Percentiles rank a stretch among this genome's conserved stretches.
Conservation (phyloP, 1,140 invertebrate genomes). For the Gonioctena quinquepunctata region DNA sequence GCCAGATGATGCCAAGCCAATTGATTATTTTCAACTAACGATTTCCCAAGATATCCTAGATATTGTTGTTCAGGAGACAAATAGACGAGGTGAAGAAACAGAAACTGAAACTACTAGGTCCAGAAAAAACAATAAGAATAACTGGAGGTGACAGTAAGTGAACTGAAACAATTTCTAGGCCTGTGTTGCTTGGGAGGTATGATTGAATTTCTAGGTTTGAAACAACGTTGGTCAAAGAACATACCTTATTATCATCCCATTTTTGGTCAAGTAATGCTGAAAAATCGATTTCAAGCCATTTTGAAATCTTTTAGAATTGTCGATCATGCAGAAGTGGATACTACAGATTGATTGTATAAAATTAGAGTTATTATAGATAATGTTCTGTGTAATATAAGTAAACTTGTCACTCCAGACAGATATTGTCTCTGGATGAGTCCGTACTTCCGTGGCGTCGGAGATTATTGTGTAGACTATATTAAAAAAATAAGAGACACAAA, state of each 20-base stretch:
- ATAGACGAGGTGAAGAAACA: background rate
- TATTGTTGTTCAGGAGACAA: background rate
- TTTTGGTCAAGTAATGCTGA: background rate
- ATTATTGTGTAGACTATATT: conserved; percentile 15
- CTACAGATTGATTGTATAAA: conserved; percentile 7
- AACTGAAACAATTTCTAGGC: background rate
- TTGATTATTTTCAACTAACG: background rate
- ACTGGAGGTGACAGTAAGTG: background rate
- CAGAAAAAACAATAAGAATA: background rate
- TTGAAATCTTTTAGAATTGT: background rate
- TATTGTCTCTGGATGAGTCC: conserved; percentile 7
- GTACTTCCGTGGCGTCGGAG: background rate
- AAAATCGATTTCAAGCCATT: conserved; percentile 1
- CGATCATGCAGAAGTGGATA: background rate
- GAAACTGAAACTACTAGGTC: background rate
- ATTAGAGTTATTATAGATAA: background rate
- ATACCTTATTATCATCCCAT: background rate
- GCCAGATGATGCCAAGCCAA: background rate
- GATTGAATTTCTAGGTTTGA: conserved; percentile 7
- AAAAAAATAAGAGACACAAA: background rate
- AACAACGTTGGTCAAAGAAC: background rate
- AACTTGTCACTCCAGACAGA: background rate
- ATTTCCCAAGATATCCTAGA: background rate
- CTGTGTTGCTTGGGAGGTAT: background rate
- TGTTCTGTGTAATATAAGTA: conserved; percentile 8